A percentile compares a stretch with the other conserved stretches of the same genome.
phyloP scores from a whole-genome alignment of 2,797 vertebrate species.

The Threskiornis aethiopicus region DNA sequence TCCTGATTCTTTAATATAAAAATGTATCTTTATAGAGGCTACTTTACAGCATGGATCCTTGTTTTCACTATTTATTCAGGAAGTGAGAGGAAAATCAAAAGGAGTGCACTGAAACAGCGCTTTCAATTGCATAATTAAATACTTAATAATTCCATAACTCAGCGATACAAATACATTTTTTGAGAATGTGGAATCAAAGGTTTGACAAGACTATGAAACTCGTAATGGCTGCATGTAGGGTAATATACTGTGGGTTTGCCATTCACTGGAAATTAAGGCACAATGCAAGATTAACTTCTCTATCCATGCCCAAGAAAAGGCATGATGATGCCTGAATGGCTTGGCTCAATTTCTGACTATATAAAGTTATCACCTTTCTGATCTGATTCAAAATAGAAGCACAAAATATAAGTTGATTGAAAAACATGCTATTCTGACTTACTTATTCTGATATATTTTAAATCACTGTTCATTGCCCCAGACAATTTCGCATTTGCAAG shows the following conservation, averaged over 20 bases:
- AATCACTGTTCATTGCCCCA: not conserved
- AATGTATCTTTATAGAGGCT: conserved; percentile 38
- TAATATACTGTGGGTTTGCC: not conserved
- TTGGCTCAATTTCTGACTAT: not conserved
- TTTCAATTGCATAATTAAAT: not conserved
- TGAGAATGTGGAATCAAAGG: not conserved
- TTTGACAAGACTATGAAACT: not conserved
- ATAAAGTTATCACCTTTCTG: not conserved
- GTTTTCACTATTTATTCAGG: conserved; percentile 4
- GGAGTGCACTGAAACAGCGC: not conserved
- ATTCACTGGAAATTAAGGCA: not conserved
- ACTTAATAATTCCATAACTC: not conserved
- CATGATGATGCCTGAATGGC: not conserved
- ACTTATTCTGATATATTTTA: conserved; percentile 26
- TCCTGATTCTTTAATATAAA: conserved; percentile 36
- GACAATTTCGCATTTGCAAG: not conserved
- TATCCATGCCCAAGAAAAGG: not conserved
- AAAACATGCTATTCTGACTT: not conserved
- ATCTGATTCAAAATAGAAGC: not conserved
- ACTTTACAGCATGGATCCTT: conserved; percentile 24
- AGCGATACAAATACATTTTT: not conserved
- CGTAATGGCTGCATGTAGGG: not conserved
- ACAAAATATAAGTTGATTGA: not conserved
- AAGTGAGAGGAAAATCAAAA: conserved; percentile 1
- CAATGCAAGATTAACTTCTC: not conserved